Conservation (phyloP, 2,113 vertebrate genomes). For the Tupaia tana region DNA sequence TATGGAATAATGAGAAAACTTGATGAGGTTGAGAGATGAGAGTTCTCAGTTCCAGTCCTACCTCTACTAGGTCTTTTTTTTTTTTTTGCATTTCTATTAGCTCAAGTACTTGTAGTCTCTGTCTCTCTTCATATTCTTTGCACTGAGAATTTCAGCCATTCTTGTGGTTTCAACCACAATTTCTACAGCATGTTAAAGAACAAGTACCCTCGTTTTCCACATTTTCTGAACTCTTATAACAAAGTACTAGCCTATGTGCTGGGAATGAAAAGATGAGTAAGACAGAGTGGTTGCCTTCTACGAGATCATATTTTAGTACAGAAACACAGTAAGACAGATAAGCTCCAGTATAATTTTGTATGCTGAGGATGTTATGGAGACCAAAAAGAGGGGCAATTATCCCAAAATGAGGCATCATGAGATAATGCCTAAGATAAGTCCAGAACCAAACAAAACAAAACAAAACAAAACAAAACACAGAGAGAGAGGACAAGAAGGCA, state of each 20-base stretch:
- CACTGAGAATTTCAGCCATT: neutral
- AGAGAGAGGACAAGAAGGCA: neutral
- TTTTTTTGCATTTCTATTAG: neutral
- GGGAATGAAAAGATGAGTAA: neutral
- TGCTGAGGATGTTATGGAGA: neutral
- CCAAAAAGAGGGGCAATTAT: neutral
- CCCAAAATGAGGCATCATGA: neutral
- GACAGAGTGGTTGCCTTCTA: neutral
- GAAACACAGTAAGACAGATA: neutral
- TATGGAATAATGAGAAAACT: neutral
- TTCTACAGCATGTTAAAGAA: neutral
- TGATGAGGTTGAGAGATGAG: neutral
- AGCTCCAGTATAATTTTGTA: neutral
- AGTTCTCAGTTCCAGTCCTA: neutral
- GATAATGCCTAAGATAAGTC: neutral
- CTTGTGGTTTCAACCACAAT: neutral
- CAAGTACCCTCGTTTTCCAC: neutral
- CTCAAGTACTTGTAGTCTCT: slow-evolving; percentile 8
- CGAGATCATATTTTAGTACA: neutral
- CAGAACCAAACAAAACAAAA: neutral
- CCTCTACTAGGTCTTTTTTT: neutral
- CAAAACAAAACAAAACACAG: neutral
- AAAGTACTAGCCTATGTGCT: neutral
- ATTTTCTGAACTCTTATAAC: neutral
- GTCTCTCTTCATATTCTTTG: neutral